Conservation (phyloP, 2,797 vertebrate species). For the Rallus crepitans region DNA sequence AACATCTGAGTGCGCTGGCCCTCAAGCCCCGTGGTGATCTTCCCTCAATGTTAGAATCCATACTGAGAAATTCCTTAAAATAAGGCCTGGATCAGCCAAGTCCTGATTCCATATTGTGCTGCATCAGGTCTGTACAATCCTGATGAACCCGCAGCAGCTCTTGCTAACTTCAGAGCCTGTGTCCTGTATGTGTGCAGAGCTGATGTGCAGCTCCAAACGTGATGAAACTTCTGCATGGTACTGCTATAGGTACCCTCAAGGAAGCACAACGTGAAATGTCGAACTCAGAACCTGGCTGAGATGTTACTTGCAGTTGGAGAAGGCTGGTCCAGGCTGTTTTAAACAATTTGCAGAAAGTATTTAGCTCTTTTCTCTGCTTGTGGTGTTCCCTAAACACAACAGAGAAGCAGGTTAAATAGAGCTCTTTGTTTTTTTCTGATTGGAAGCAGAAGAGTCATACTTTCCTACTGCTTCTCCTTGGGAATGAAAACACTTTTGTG, state of each 20-base stretch:
- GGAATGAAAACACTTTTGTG: background rate
- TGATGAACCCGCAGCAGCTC: background rate
- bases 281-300: background rate
- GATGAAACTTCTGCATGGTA: background rate
- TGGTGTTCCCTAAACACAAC: background rate
- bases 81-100: background rate
- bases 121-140: accelerated
- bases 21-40: background rate
- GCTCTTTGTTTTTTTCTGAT: background rate
- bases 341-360: background rate
- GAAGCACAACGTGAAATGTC: background rate
- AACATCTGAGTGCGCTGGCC: background rate
- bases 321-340: background rate
- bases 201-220: background rate
- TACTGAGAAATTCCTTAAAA: background rate
- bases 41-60: background rate
- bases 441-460: background rate
- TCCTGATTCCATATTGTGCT: background rate
- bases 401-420: background rate
- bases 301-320: background rate
- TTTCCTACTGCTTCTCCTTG: background rate
- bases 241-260: background rate
- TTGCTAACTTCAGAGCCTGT: background rate
- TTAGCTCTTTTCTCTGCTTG: background rate
- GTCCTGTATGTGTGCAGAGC: background rate